Conservation (phyloP, 2,888 invertebrate genomes). For the Brachypalpus laphriformis region DNA sequence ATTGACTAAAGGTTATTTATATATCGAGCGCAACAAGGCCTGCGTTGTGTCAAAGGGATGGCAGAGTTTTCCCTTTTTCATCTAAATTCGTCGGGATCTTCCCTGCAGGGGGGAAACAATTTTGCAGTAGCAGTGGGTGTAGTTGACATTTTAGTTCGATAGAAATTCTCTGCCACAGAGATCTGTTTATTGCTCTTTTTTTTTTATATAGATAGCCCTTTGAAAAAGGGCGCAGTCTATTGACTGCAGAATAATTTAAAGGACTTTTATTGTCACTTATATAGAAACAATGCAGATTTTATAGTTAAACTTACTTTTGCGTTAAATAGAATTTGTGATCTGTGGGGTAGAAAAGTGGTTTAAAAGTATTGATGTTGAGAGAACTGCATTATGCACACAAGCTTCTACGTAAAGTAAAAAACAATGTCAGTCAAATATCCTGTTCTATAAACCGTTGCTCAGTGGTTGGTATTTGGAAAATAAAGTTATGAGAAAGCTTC, state of each 20-base stretch:
- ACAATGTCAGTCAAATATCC: too few relatives aligned
- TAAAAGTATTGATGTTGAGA: neutral
- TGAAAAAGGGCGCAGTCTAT: neutral
- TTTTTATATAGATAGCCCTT: neutral
- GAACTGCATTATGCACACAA: too few relatives aligned
- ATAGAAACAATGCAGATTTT: neutral
- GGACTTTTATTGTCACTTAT: constrained; percentile 8
- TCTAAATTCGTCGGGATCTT: neutral
- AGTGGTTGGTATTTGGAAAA: too few relatives aligned
- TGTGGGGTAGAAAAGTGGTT: neutral
- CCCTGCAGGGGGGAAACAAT: neutral
- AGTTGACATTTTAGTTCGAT: constrained; percentile 10
- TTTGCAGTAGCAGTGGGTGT: neutral
- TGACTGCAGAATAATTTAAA: constrained; percentile 23
- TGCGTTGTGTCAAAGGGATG: constrained; percentile 26
- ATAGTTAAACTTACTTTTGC: neutral
- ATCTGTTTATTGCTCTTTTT: constrained; percentile 13
- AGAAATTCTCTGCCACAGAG: neutral
- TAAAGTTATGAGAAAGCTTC: too few relatives aligned
- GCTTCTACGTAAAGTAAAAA: too few relatives aligned
- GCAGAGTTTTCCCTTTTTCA: neutral
- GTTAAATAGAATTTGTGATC: neutral
- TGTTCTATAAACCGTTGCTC: too few relatives aligned
- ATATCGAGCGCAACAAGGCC: constrained; percentile 57
- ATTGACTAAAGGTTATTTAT: constrained; percentile 54